Base-by-base conservation (phyloP, 2,888 invertebrate genomes). In the Trissolcus brochymenae region DNA sequence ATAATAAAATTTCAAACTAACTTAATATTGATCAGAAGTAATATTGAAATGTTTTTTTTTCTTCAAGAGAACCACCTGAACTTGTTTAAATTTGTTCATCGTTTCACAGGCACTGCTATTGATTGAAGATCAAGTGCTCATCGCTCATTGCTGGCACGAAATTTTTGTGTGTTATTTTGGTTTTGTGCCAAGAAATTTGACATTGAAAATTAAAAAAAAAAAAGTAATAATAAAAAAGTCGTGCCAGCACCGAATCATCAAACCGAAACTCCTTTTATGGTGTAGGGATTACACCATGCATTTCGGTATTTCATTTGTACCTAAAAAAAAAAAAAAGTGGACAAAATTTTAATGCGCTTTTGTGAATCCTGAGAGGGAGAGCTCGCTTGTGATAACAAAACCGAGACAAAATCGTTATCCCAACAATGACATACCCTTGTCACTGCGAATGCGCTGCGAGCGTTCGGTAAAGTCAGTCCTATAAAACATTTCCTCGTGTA, bases 61-160 rank as follows among this genome's bases (percentile, higher is more conserved):
- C n/a, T 7, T 35, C 35, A 35, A 35, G 35, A 35, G 35, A 35
- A 35, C 11, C 35, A 11, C 35, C 35, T 35, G 11, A 9, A 35
- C 35, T 35, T 51, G 17, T 51, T 17, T 19, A 51, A 51, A 74
- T 43, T 61, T 67, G 71, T 71, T 71, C 78, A 74, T 78, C 78
- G 71, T 75, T 67, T 77, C 76, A 77, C 72, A 68, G 72, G 64
- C 72, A 68, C 71, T 68, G 19, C 25, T 67, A 55, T 56, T 25
- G 25, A 72, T 40, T 41, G 53, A 19, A 46, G 41, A 11, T 57
- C 29, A 25, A 62, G 9, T 54, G 60, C 41, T 68, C 68, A 77
- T 77, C 72, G 61, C 64, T 17, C 51, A 19, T 41, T 60, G 75
- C 60, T 56, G 57, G 59, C 35, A 66, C 64, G 75, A 75, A 50